phyloP scores from a whole-genome alignment of 2,797 vertebrate genomes.

The Chloroceryle inda region DNA sequence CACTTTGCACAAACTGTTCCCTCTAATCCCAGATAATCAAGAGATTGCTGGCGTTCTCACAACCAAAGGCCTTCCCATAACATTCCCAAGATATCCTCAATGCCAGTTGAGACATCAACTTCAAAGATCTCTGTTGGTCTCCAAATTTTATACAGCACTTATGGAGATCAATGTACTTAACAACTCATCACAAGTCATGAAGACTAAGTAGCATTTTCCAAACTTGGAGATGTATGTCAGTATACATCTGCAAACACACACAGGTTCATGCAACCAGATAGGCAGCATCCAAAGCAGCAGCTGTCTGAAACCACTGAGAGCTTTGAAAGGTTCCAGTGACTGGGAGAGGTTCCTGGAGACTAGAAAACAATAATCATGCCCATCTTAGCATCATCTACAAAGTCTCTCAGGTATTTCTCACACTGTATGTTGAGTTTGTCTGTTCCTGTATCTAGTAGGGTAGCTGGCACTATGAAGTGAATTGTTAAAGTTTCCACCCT shows the following conservation, averaged over 20 bases:
- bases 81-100: neutral
- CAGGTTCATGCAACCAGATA: neutral
- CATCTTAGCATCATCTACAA: neutral
- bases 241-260: neutral
- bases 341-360: neutral
- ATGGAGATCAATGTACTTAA: neutral
- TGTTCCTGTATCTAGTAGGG: neutral
- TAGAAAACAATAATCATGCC: neutral
- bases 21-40: neutral
- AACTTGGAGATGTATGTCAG: neutral
- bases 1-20: neutral
- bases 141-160: neutral
- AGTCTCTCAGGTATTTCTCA: neutral
- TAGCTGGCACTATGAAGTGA: neutral
- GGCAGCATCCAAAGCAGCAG: neutral
- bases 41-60: neutral
- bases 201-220: neutral
- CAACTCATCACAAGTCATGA: neutral
- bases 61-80: neutral
- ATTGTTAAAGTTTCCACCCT: neutral
- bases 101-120: fast-evolving
- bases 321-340: neutral
- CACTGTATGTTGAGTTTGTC: neutral
- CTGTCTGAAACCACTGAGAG: neutral
- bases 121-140: neutral